These are phyloP conservation scores for Podotricha telesiphe DNA, from an alignment of 2,888 invertebrate species.

Conservation along the genomic window DNA sequence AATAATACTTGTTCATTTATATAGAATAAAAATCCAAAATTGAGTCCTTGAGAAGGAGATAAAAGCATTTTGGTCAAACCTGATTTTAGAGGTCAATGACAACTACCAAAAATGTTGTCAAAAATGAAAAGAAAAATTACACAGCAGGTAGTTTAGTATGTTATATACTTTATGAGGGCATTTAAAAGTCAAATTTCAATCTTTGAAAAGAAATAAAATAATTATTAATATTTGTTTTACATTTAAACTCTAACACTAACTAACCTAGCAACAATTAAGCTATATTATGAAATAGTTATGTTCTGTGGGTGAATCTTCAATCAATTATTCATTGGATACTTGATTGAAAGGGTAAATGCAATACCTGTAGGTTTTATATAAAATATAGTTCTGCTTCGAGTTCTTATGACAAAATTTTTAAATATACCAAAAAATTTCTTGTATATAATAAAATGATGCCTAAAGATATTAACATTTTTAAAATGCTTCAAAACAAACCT, in stretches of 20 bases:
- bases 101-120: neutral
- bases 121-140: neutral
- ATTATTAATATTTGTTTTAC: too few relatives aligned
- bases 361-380: too few relatives aligned
- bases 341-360: too few relatives aligned
- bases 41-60: neutral
- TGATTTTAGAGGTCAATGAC: constrained; percentile 6
- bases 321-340: too few relatives aligned
- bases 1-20: neutral
- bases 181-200: neutral
- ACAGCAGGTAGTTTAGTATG: neutral
- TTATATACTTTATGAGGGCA: neutral
- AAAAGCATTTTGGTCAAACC: neutral
- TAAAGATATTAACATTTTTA: neutral
- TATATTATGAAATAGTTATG: too few relatives aligned
- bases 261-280: too few relatives aligned
- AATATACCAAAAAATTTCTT: too few relatives aligned
- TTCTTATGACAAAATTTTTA: too few relatives aligned
- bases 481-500: constrained; percentile 35
- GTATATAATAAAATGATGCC: neutral
- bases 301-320: too few relatives aligned
- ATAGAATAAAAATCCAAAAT: neutral
- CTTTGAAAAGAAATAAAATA: neutral
- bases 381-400: too few relatives aligned
- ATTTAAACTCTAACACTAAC: too few relatives aligned